These are phyloP conservation scores for Lateolabrax maculatus DNA, from an alignment of 2,797 vertebrate species.

Conservation along the genomic window DNA sequence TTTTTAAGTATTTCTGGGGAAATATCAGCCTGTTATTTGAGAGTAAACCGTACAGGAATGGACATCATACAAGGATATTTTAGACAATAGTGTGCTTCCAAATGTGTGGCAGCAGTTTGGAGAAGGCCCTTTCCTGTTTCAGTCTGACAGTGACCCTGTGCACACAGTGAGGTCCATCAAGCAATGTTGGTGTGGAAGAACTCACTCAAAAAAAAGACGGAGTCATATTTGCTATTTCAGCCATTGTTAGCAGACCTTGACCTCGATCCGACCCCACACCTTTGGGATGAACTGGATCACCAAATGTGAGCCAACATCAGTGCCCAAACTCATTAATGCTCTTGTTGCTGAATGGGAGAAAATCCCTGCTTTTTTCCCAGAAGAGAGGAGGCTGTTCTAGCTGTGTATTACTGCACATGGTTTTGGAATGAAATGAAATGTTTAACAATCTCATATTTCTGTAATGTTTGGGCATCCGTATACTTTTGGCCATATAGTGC, in stretches of 20 bases:
- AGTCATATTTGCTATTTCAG: not conserved
- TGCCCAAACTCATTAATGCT: not conserved
- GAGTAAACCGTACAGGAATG: not conserved
- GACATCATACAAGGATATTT: not conserved
- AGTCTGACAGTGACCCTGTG: not conserved
- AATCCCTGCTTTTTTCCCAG: not conserved
- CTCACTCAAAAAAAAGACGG: not conserved
- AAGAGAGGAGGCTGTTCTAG: not conserved
- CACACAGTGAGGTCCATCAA: not conserved
- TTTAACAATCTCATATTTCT: not conserved
- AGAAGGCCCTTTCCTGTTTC: not conserved
- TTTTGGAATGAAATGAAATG: not conserved
- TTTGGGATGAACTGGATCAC: not conserved
- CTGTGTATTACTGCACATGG: not conserved
- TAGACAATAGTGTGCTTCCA: not conserved
- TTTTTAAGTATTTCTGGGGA: not conserved
- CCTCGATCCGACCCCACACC: not conserved
- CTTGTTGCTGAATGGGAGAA: not conserved
- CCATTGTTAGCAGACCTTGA: not conserved
- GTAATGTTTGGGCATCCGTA: not conserved
- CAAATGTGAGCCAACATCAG: not conserved
- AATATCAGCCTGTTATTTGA: not conserved
- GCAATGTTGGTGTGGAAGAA: not conserved
- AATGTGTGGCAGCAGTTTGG: not conserved
- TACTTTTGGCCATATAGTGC: not conserved